A percentile compares a stretch with the other conserved stretches of the same genome.
Evolutionary conservation across 2,113 vertebrate genomes (phyloP).

Genomic region (Daphoenositta chrysoptera): DNA sequence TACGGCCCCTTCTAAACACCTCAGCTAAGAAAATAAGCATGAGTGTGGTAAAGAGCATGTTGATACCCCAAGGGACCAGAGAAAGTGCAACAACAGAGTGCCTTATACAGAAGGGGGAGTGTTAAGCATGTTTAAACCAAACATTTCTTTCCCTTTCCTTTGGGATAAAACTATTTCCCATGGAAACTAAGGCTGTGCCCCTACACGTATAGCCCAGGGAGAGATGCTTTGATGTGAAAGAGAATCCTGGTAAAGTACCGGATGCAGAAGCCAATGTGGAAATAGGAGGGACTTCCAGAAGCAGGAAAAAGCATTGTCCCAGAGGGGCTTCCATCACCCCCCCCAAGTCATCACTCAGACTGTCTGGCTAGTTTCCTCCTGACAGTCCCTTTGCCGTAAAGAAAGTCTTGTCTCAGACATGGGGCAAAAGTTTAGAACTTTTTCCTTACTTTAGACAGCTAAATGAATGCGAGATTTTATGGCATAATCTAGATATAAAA

Average conservation of each 20-base stretch:
- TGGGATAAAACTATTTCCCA: conserved; percentile 72
- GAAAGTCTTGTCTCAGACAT: conserved; percentile 32
- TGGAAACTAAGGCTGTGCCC: conserved; percentile 71
- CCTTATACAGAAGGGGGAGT: conserved; percentile 48
- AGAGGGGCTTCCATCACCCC: conserved; percentile 55
- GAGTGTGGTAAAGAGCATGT: conserved; percentile 14
- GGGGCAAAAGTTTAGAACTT: conserved; percentile 54
- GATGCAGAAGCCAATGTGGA: conserved; percentile 74
- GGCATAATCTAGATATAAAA: background rate
- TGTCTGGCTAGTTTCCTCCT: conserved; percentile 77
- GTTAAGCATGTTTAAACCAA: conserved; percentile 59
- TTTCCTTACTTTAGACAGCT: conserved; percentile 1
- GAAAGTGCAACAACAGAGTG: conserved; percentile 33
- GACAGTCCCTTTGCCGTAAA: conserved; percentile 30
- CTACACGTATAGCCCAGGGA: conserved; percentile 63
- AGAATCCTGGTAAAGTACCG: conserved; percentile 62
- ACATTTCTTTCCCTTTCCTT: conserved; percentile 70
- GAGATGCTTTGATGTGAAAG: conserved; percentile 77
- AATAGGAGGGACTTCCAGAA: conserved; percentile 73
- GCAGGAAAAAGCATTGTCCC: conserved; percentile 79
- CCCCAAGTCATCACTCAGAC: conserved; percentile 63
- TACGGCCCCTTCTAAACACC: conserved; percentile 19
- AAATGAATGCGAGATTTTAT: conserved; percentile 42
- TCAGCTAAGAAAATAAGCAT: conserved; percentile 33
- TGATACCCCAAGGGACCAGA: conserved; percentile 20